Evolutionary conservation across 64 coral and sea anemone species (phyloP).

Genomic region (Hydrozoanthus tunicans): DNA sequence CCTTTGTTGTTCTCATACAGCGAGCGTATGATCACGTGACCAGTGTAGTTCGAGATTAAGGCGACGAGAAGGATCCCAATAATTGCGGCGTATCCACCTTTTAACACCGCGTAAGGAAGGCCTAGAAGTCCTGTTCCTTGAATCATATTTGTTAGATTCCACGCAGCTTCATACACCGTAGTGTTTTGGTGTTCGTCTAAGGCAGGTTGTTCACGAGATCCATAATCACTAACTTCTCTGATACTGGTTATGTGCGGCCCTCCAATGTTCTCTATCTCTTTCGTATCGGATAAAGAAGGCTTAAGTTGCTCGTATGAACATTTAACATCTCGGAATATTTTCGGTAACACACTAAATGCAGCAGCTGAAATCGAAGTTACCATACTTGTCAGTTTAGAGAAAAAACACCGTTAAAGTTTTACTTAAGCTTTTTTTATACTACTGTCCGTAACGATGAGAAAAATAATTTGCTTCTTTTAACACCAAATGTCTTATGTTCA

Average conservation of each 20-base stretch:
- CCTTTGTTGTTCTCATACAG: too few relatives aligned
- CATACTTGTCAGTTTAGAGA: neutral
- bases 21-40: conserved; percentile 15
- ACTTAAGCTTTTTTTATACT: neutral
- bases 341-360: neutral
- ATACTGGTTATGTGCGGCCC: neutral
- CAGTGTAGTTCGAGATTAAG: conserved; percentile 29
- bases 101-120: conserved; percentile 13
- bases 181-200: neutral
- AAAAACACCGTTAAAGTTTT: neutral
- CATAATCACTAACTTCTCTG: neutral
- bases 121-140: conserved; percentile 11
- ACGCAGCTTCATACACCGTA: conserved; percentile 17
- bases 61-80: conserved; percentile 18
- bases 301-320: neutral
- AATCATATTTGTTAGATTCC: conserved; percentile 39
- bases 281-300: neutral
- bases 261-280: neutral
- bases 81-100: conserved; percentile 24
- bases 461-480: neutral
- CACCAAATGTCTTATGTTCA: neutral
- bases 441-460: too few relatives aligned
- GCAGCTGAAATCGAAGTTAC: neutral
- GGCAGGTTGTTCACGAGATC: neutral
- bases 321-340: neutral